Conservation (phyloP, 2,113 vertebrate species). For the Octodon degus region DNA sequence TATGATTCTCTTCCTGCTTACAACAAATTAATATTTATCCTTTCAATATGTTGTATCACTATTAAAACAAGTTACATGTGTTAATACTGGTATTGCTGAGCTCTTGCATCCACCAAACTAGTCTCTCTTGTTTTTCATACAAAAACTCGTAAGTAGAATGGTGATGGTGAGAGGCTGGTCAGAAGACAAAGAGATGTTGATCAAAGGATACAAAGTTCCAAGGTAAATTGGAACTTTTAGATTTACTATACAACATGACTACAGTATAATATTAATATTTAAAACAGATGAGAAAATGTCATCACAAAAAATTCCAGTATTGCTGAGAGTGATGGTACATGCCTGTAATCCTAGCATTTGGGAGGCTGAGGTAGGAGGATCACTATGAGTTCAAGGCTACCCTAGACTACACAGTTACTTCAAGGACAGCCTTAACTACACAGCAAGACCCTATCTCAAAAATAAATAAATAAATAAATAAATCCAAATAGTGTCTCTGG, state of each 20-base stretch:
- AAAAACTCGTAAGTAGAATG: background rate
- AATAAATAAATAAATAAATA: background rate
- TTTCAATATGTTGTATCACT: background rate
- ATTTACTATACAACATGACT: background rate
- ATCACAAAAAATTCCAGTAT: background rate
- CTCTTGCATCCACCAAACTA: background rate
- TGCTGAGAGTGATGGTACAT: no score
- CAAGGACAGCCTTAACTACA: no score
- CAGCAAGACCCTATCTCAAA: no score
- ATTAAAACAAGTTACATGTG: background rate
- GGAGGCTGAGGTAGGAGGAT: no score
- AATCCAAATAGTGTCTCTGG: background rate
- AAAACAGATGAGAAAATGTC: background rate
- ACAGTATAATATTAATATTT: background rate
- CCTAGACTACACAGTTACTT: no score
- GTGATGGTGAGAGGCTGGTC: background rate
- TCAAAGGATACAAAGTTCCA: background rate
- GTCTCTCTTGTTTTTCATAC: constrained; percentile 1
- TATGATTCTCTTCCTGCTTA: background rate
- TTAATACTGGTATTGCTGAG: background rate
- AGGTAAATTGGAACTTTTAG: background rate
- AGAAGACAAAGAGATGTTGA: background rate
- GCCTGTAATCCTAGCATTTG: no score
- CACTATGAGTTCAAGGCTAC: no score
- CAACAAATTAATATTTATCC: background rate